Conservation (phyloP, 1,140 invertebrate genomes). For the Drosophila kohkoa region DNA sequence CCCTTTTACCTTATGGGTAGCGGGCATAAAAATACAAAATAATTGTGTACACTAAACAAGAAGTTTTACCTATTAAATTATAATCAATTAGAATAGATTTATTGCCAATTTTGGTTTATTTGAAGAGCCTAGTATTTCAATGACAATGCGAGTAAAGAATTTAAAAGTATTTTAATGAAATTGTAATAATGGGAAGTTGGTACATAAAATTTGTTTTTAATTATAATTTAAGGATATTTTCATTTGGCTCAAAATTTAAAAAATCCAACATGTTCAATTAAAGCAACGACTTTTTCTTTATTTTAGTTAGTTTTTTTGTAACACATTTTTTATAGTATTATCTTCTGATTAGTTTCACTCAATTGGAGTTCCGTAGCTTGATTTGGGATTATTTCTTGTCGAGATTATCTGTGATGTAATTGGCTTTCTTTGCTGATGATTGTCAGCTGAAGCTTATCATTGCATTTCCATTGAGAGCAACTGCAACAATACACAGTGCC, state of each 20-base stretch:
- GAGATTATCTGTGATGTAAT: slow-evolving; percentile 25
- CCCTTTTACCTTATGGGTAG: too few relatives aligned
- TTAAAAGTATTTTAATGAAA: too few relatives aligned
- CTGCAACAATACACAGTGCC: slow-evolving; percentile 24
- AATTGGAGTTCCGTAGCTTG: slow-evolving; percentile 24
- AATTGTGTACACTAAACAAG: too few relatives aligned
- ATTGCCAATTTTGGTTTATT: too few relatives aligned
- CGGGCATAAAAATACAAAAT: too few relatives aligned
- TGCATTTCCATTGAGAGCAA: slow-evolving; percentile 43
- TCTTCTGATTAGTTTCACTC: slow-evolving; percentile 15
- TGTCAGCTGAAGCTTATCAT: slow-evolving; percentile 42
- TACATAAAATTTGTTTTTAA: not conserved
- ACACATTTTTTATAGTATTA: not conserved
- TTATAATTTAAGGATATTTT: not conserved
- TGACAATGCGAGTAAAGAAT: too few relatives aligned
- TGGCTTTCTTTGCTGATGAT: slow-evolving; percentile 24
- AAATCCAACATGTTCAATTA: not conserved
- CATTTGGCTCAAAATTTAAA: not conserved
- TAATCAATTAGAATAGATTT: too few relatives aligned
- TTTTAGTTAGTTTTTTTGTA: not conserved
- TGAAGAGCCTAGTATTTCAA: too few relatives aligned
- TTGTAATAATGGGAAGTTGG: too few relatives aligned
- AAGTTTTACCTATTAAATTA: too few relatives aligned
- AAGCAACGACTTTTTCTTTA: not conserved
- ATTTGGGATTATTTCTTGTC: slow-evolving; percentile 15